Conservation (phyloP, 2,113 vertebrate species). For the Argyrosomus japonicus region DNA sequence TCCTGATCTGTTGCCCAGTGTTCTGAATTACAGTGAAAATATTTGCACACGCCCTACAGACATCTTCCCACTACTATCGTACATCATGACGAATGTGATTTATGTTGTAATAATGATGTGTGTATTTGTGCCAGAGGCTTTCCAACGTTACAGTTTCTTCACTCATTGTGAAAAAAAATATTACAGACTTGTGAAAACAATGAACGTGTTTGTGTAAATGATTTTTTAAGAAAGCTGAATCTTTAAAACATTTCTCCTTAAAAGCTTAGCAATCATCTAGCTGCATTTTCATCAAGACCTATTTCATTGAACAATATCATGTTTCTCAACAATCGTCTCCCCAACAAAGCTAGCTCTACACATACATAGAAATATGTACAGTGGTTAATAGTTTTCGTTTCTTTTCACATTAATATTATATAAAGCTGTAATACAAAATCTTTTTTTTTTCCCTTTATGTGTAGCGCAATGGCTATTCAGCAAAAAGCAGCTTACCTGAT, state of each 20-base stretch:
- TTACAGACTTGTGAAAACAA: not conserved
- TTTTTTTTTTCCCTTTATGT: not conserved
- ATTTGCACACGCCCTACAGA: slow-evolving; percentile 6
- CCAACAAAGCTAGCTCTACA: not conserved
- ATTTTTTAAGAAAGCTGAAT: too few relatives aligned
- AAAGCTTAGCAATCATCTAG: not conserved
- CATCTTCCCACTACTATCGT: slow-evolving; percentile 17
- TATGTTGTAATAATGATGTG: not conserved
- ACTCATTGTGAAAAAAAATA: not conserved
- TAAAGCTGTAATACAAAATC: not conserved
- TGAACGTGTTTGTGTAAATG: not conserved
- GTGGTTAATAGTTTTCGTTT: not conserved
- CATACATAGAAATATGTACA: not conserved
- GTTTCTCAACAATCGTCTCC: not conserved
- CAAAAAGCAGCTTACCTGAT: slow-evolving; percentile 35
- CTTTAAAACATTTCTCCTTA: not conserved
- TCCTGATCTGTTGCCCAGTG: slow-evolving; percentile 18
- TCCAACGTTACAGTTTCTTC: too few relatives aligned
- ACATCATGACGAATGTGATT: not conserved
- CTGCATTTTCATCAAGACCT: not conserved
- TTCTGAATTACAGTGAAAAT: not conserved
- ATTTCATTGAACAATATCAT: not conserved
- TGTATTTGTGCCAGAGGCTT: not conserved
- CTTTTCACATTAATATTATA: not conserved
- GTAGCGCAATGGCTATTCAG: slow-evolving; percentile 52